Conservation (phyloP, 2,113 vertebrate species). For the Cryptotis parvus region DNA sequence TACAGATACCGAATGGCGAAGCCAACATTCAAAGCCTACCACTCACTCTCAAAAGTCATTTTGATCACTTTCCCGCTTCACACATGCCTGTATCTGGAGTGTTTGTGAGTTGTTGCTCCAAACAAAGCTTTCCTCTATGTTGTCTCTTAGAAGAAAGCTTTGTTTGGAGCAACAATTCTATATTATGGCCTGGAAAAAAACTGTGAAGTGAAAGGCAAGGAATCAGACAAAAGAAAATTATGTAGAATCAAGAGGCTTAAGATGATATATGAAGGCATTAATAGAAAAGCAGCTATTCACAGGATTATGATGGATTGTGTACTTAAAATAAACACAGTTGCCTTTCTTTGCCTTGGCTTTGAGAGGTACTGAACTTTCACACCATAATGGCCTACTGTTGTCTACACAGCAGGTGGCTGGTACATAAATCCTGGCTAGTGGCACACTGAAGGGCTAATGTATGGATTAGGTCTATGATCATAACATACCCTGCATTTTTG, state of each 20-base stretch:
- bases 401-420: slow-evolving; percentile 66
- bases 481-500: slow-evolving; percentile 6
- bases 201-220: slow-evolving; percentile 47
- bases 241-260: slow-evolving; percentile 68
- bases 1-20: neutral
- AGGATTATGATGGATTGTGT: slow-evolving; percentile 73
- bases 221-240: slow-evolving; percentile 70
- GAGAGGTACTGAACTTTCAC: slow-evolving; percentile 67
- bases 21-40: neutral
- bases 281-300: slow-evolving; percentile 73
- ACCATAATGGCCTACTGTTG: slow-evolving; percentile 70
- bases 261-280: slow-evolving; percentile 73
- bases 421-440: slow-evolving; percentile 56
- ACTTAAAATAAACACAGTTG: slow-evolving; percentile 81
- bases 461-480: neutral
- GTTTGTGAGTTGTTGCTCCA: neutral
- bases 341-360: slow-evolving; percentile 75
- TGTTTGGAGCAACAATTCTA: slow-evolving; percentile 41
- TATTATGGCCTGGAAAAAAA: slow-evolving; percentile 55
- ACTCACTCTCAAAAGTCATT: neutral
- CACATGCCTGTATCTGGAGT: neutral
- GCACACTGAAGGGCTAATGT: slow-evolving; percentile 32
- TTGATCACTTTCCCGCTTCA: neutral
- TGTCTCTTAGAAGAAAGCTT: slow-evolving; percentile 14
- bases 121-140: too few species aligned